Conservation (phyloP, 2,113 vertebrate species). For the Clarias macrocephalus region DNA sequence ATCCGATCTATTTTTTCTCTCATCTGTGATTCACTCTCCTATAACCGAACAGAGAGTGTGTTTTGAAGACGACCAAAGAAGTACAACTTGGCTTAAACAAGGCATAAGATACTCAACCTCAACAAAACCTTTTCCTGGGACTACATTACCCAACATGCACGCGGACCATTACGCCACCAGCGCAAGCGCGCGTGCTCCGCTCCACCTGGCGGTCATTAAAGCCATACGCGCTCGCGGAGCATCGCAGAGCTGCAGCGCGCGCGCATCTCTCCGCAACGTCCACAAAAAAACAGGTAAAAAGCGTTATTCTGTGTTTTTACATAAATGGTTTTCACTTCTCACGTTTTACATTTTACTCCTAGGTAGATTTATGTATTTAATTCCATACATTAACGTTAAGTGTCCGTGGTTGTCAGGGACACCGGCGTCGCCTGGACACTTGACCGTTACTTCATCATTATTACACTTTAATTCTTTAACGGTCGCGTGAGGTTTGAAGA, state of each 20-base stretch:
- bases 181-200: background rate
- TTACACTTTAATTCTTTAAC: background rate
- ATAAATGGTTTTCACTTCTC: background rate
- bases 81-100: too few relatives aligned
- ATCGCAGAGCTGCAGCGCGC: slow-evolving; percentile 11
- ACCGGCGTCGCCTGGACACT: background rate
- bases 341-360: background rate
- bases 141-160: background rate
- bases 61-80: too few relatives aligned
- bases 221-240: background rate
- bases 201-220: slow-evolving; percentile 12
- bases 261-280: slow-evolving; percentile 9
- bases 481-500: background rate
- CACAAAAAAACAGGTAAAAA: background rate
- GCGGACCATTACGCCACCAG: background rate
- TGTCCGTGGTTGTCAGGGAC: background rate
- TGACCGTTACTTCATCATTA: background rate
- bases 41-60: too few relatives aligned
- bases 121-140: background rate
- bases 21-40: too few relatives aligned
- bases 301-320: background rate
- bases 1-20: too few relatives aligned
- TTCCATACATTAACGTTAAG: background rate
- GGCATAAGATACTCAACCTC: too few relatives aligned
- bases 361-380: background rate